These are phyloP conservation scores for Urophycis tenuis DNA, from an alignment of 2,797 vertebrate genomes.

Conservation along the genomic window DNA sequence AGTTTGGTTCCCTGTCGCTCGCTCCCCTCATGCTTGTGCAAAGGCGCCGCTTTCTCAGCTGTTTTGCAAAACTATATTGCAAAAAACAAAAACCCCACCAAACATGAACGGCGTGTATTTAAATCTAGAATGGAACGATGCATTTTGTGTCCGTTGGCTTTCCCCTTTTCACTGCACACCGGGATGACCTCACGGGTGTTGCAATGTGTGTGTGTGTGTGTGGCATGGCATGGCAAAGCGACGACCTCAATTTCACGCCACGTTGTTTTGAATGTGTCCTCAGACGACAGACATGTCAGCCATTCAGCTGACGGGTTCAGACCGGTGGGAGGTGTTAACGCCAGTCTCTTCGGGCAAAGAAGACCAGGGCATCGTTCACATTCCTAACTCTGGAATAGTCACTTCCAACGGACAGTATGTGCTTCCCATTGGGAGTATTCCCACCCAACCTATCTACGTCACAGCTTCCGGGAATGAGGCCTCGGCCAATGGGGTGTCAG, in stretches of 20 bases:
- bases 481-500: slow-evolving; percentile 83
- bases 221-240: neutral
- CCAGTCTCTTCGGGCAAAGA: slow-evolving; percentile 88
- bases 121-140: no score
- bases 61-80: neutral
- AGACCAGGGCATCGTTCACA: slow-evolving; percentile 90
- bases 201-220: neutral
- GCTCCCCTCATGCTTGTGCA: neutral
- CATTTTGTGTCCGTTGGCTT: neutral
- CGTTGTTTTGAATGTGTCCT: slow-evolving; percentile 26
- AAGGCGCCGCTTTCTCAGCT: no score
- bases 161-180: neutral
- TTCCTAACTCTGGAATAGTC: slow-evolving; percentile 86
- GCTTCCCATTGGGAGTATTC: slow-evolving; percentile 91
- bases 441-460: slow-evolving; percentile 96
- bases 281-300: slow-evolving; percentile 92
- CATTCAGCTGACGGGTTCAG: slow-evolving; percentile 89
- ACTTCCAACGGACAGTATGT: slow-evolving; percentile 96
- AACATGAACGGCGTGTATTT: no score
- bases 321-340: slow-evolving; percentile 96
- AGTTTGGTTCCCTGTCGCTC: no score
- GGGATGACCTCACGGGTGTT: neutral
- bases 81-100: neutral
- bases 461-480: slow-evolving; percentile 86
- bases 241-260: neutral